Evolutionary conservation across 2,888 invertebrate genomes (phyloP), one percentile per base, ranked within the genome.

Genomic region (Pseudanteris insignis): DNA sequence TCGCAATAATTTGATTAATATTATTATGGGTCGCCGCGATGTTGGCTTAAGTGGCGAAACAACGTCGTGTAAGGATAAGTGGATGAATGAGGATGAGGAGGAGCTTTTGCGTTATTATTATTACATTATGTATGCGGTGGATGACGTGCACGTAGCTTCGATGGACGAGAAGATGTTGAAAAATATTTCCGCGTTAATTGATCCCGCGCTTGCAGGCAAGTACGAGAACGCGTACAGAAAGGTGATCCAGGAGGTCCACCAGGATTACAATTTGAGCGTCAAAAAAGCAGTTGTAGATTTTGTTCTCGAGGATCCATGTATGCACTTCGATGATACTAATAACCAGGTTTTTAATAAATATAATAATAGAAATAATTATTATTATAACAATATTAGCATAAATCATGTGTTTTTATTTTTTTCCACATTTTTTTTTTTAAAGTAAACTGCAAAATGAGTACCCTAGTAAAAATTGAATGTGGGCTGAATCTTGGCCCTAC

Each of bases 241-340:
- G 21, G 86, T 89, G 43, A 85, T 92, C 0, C 84, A 87, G 51
- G 94, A 95, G 77, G 89, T 93, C 78, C 87, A 89, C 67, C 88
- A 92, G 61, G 93, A 94, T 71, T 96, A 93, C 75, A 86, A 91
- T 75, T 85, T 91, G 77, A 90, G 91, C 61, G 91, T 95, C 74
- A 96, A 95, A 76, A 94, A 94, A 76, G 90, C 94, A 0, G 90
- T 92, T 41, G 91, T 96, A 0, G 95, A 96, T 81, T 96, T 94
- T 77, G 93, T 94, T 0, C 82, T 96, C 2, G 88, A 89, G 71
- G 91, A 94, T 81, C 89, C 91, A 0, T 82, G 64, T 12, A 66
- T 63, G 12, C 47, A 57, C 6, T 46, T 58, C 1, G 11, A 50
- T 5, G 41, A 54, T 6, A 13, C 8, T 10, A 21, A 47, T 24